phyloP scores from a whole-genome alignment of 2,888 invertebrate species.

The Xestia xanthographa region DNA sequence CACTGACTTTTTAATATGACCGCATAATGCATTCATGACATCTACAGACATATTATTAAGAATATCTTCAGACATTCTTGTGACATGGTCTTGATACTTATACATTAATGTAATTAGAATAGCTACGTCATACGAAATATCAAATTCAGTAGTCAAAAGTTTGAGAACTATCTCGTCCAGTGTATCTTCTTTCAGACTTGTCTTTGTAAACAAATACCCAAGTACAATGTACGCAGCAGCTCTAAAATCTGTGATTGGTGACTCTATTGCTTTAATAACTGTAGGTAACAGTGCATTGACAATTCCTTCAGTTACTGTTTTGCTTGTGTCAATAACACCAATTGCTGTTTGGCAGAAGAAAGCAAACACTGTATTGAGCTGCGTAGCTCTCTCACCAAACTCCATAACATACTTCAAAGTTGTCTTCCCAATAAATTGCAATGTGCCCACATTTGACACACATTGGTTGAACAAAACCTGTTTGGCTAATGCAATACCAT shows the following conservation, averaged over 20 bases:
- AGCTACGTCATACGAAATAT: conserved; percentile 90
- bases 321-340: conserved; percentile 92
- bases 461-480: conserved; percentile 93
- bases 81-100: conserved; percentile 91
- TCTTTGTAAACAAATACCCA: conserved; percentile 92
- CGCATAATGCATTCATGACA: conserved; percentile 79
- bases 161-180: conserved; percentile 91
- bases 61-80: conserved; percentile 87
- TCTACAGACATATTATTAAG: conserved; percentile 86
- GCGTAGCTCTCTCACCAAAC: conserved; percentile 90
- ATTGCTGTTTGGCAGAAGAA: conserved; percentile 95
- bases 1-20: conserved; percentile 89
- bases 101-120: conserved; percentile 93
- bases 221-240: conserved; percentile 94
- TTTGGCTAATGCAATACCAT: conserved; percentile 94
- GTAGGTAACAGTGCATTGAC: conserved; percentile 93
- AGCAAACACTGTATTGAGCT: conserved; percentile 93
- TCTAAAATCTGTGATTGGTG: conserved; percentile 92
- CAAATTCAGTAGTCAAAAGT: conserved; percentile 81
- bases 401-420: conserved; percentile 89
- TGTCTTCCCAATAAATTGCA: conserved; percentile 79
- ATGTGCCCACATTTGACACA: conserved; percentile 85
- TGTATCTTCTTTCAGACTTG: conserved; percentile 91
- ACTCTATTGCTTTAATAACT: conserved; percentile 93
- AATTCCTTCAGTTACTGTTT: conserved; percentile 91